Conservation (phyloP, 2,797 vertebrate species). For the Channallabes apus region DNA sequence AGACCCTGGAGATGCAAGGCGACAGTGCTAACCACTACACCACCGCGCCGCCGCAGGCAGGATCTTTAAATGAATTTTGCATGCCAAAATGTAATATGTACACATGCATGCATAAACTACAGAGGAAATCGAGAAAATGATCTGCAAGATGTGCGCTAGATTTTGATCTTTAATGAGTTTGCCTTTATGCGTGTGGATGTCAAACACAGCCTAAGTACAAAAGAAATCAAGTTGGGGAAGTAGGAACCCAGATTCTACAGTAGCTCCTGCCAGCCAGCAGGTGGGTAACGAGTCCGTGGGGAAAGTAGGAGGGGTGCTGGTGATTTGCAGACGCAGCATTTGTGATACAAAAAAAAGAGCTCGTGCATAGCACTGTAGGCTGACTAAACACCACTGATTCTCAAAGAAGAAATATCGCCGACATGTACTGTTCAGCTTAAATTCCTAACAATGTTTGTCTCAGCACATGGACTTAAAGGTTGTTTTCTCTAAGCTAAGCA, state of each 20-base stretch:
- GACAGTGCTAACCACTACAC: too few relatives aligned
- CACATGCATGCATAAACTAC: not conserved
- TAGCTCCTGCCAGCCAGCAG: slow-evolving; percentile 17
- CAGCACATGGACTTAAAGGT: slow-evolving; percentile 5
- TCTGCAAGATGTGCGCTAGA: not conserved
- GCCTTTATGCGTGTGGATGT: not conserved
- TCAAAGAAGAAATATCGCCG: slow-evolving; percentile 1
- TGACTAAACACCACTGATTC: not conserved
- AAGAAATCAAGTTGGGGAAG: not conserved
- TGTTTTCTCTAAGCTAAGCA: slow-evolving; percentile 27
- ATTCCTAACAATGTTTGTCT: slow-evolving; percentile 28
- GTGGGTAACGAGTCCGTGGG: slow-evolving; percentile 10
- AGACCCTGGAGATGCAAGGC: too few relatives aligned
- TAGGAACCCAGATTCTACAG: not conserved
- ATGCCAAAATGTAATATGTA: not conserved
- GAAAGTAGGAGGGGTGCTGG: not conserved
- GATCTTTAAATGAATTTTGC: not conserved
- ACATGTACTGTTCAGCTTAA: not conserved
- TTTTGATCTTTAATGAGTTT: not conserved
- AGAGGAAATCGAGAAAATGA: not conserved
- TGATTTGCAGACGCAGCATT: not conserved
- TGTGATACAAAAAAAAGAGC: not conserved
- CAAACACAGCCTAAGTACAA: not conserved
- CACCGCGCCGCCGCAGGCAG: too few relatives aligned
- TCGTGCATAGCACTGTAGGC: not conserved